A percentile compares a stretch with the other conserved stretches of the same genome.
Evolutionary conservation across 2,888 invertebrate genomes (phyloP).

Genomic region (Saturnia japonica): DNA sequence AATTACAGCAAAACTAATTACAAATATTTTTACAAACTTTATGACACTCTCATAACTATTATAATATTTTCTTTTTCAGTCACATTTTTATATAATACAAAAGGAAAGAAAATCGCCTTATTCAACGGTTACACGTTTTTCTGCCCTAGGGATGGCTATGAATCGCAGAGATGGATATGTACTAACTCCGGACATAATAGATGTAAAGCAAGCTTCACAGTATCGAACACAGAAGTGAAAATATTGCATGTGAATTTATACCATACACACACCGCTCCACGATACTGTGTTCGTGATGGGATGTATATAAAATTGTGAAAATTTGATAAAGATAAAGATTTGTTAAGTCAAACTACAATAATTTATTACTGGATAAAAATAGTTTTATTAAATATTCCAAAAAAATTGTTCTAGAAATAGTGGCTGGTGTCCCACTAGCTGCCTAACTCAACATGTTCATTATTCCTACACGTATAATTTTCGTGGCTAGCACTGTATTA

Average conservation of each 20-base stretch:
- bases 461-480: no score
- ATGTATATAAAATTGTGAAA: constrained; percentile 12
- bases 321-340: background rate
- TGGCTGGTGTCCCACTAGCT: no score
- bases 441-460: no score
- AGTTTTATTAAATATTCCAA: no score
- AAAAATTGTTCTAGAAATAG: no score
- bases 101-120: constrained; percentile 32
- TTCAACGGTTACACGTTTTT: constrained; percentile 31
- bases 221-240: background rate
- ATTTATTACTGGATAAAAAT: no score
- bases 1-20: no score
- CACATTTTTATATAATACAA: constrained; percentile 17
- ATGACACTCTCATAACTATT: background rate
- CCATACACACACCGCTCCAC: constrained; percentile 12
- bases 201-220: constrained; percentile 18
- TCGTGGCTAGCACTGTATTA: no score
- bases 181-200: background rate
- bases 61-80: constrained; percentile 21
- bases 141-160: background rate
- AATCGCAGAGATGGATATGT: constrained; percentile 15
- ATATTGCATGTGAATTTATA: background rate
- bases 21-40: background rate
- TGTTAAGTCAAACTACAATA: background rate
- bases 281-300: constrained; percentile 6